These are phyloP conservation scores for Ficedula albicollis DNA, from an alignment of 2,797 vertebrate species.

Conservation along the genomic window DNA sequence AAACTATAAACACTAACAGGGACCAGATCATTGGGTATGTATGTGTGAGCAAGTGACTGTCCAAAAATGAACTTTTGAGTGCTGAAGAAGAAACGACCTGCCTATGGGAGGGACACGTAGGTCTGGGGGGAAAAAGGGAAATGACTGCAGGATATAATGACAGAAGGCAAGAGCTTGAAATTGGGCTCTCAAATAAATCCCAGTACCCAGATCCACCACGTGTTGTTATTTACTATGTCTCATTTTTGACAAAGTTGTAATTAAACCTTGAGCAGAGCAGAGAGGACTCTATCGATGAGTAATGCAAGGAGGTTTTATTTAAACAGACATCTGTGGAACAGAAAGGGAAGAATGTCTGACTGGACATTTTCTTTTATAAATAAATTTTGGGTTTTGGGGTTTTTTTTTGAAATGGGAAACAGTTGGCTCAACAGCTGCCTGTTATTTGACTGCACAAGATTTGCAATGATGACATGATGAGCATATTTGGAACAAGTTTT, in stretches of 20 bases:
- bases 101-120: background rate
- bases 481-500: constrained; percentile 22
- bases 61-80: background rate
- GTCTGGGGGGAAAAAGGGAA: background rate
- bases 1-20: background rate
- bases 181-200: background rate
- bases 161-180: background rate
- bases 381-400: background rate
- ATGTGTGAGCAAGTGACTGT: background rate
- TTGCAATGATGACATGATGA: constrained; percentile 9
- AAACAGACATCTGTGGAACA: constrained; percentile 19
- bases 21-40: background rate
- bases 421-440: constrained; percentile 35
- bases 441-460: constrained; percentile 26
- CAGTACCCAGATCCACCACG: background rate
- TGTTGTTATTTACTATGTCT: background rate
- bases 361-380: constrained; percentile 42
- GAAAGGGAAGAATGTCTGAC: constrained; percentile 17
- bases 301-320: constrained; percentile 9
- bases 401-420: constrained; percentile 18
- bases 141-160: background rate
- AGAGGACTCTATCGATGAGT: background rate
- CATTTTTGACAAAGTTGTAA: background rate
- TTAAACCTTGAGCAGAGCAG: constrained; percentile 6
- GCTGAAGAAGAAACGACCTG: background rate